phyloP scores from a whole-genome alignment of 2,113 vertebrate genomes.

The Zingel zingel region DNA sequence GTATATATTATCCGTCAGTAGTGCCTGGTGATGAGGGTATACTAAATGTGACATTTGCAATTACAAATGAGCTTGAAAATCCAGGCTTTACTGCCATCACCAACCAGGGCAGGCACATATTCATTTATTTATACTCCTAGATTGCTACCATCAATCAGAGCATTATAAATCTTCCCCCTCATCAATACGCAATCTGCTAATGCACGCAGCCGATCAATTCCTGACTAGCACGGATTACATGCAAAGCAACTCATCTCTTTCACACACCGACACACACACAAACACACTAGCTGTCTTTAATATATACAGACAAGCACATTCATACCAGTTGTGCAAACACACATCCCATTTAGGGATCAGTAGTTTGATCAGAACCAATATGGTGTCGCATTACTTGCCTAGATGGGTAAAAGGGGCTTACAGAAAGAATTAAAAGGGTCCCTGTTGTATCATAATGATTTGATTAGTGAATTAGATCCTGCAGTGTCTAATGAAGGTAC shows the following conservation, averaged over 20 bases:
- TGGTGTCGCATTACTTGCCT: constrained; percentile 45
- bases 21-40: constrained; percentile 58
- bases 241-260: constrained; percentile 66
- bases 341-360: constrained; percentile 50
- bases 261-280: constrained; percentile 9
- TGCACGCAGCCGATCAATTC: constrained; percentile 84
- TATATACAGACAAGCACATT: constrained; percentile 56
- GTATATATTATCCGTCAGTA: constrained; percentile 43
- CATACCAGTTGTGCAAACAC: constrained; percentile 47
- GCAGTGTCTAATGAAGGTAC: constrained; percentile 11
- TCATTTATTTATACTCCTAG: constrained; percentile 84
- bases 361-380: constrained; percentile 54
- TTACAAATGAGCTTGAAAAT: constrained; percentile 82
- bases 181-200: constrained; percentile 89
- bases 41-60: constrained; percentile 78
- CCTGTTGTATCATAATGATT: constrained; percentile 45
- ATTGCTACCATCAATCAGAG: constrained; percentile 80
- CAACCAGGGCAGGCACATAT: constrained; percentile 64
- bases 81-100: constrained; percentile 77
- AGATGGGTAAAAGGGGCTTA: constrained; percentile 16
- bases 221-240: constrained; percentile 72
- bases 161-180: constrained; percentile 83
- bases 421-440: constrained; percentile 26
- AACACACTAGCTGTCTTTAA: constrained; percentile 25
- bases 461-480: constrained; percentile 53